Conservation (phyloP, 1,140 invertebrate species). For the Microvelia longipes region DNA sequence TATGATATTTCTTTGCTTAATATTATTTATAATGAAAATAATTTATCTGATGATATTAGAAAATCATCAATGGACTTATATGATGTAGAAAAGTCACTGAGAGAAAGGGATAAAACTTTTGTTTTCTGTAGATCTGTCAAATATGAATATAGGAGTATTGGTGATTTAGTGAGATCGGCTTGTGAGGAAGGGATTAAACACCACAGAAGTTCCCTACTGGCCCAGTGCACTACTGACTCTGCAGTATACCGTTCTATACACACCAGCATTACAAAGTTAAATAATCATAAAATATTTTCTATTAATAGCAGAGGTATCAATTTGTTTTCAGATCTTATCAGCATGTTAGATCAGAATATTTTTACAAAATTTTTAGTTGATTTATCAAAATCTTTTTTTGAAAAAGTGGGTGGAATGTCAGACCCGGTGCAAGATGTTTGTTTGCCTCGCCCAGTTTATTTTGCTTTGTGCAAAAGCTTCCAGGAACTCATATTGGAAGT, state of each 20-base stretch:
- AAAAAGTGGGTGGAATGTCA: background rate
- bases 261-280: background rate
- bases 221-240: background rate
- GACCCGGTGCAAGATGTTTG: background rate
- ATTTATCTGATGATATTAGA: background rate
- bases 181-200: background rate
- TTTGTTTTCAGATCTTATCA: background rate
- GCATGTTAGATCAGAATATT: background rate
- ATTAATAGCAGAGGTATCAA: background rate
- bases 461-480: background rate
- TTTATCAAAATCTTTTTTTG: background rate
- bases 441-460: background rate
- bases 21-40: background rate
- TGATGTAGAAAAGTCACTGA: background rate
- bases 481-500: background rate
- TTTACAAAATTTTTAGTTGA: background rate
- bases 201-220: background rate
- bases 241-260: background rate
- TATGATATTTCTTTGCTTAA: background rate
- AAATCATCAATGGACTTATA: background rate
- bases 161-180: background rate
- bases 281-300: background rate
- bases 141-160: background rate
- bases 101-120: background rate
- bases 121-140: background rate